Percentiles rank a stretch among this genome's conserved stretches.
Evolutionary conservation across 2,888 invertebrate genomes (phyloP).

Genomic region (Orchesellides sinensis): DNA sequence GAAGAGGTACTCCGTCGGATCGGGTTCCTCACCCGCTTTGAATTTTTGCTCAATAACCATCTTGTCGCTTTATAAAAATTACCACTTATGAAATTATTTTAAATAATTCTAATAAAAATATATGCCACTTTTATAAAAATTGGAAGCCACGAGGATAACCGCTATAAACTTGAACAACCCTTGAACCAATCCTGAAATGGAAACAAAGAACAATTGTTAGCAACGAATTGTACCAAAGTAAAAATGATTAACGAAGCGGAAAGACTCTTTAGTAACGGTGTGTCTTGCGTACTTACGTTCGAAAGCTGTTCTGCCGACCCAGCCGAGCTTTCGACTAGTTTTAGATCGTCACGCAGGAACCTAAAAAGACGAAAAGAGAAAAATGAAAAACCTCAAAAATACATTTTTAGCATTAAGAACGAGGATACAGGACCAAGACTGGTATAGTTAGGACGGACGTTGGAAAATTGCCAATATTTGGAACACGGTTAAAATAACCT

Average conservation of each 20-base stretch:
- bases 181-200: constrained; percentile 65
- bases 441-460: background rate
- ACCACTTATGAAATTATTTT: constrained; percentile 18
- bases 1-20: constrained; percentile 96
- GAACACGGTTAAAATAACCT: constrained; percentile 37
- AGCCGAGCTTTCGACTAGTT: constrained; percentile 65
- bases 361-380: constrained; percentile 23
- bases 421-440: constrained; percentile 28
- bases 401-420: constrained; percentile 31
- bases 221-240: background rate
- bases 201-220: background rate
- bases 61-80: constrained; percentile 26
- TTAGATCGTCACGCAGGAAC: constrained; percentile 33
- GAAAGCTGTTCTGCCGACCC: constrained; percentile 66
- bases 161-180: constrained; percentile 61
- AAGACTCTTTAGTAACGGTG: background rate
- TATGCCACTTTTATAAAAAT: constrained; percentile 25
- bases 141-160: constrained; percentile 34
- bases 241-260: background rate
- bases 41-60: constrained; percentile 71
- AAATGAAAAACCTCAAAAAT: background rate
- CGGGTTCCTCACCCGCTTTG: constrained; percentile 83
- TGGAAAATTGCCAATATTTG: constrained; percentile 57
- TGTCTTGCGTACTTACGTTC: constrained; percentile 48
- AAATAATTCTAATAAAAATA: constrained; percentile 42